Base-by-base conservation (phyloP, 2,888 invertebrate species). In the Conus canariensis region DNA sequence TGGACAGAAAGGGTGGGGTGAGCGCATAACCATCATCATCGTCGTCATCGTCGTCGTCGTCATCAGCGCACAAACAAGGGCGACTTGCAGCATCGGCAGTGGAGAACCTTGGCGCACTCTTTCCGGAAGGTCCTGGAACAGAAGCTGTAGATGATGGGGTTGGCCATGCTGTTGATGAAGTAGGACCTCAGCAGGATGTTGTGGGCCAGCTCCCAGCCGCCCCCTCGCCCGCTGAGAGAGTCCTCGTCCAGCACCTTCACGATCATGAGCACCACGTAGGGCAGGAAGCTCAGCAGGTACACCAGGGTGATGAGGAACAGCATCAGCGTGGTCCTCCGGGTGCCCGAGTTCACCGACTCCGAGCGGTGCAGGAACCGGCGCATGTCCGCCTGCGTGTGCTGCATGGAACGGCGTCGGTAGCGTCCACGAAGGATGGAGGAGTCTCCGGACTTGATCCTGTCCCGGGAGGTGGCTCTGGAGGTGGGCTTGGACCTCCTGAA, bases 71-170 rank as follows among this genome's bases (percentile, higher is more conserved):
- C 45, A 45, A 82, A 82, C 30, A 82, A 30, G 22, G n/a, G n/a
- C 9, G 25, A 80, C 45, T 10, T 25, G 64, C 89, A 89, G 83
- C 87, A 90, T 19, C 30, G 64, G 80, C 90, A 90, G 59, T 88
- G 89, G 25, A 90, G 70, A 7, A 91, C 64, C 70, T 90, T 90
- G 74, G 87, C 56, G 19, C 92, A 91, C 88, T 93, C 93, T 16
- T 59, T 87, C 60, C 93, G 91, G 91, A 94, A 95, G 67, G 93
- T 92, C 22, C 88, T 88, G 91, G 94, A 94, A 70, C 92, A 93
- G 80, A 94, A 93, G 58, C 94, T 93, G 88, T 95, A 95, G 59
- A 94, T 94, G 80, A 94, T 91, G 25, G 94, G 93, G 88, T 95
- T 94, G 16, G 94, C 92, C 77, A 93, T 91, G 90, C 93, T 94